A percentile compares a stretch with the other conserved stretches of the same genome.
Conservation (phyloP, 2,888 invertebrate species). For the Iselma pallidipennis region DNA sequence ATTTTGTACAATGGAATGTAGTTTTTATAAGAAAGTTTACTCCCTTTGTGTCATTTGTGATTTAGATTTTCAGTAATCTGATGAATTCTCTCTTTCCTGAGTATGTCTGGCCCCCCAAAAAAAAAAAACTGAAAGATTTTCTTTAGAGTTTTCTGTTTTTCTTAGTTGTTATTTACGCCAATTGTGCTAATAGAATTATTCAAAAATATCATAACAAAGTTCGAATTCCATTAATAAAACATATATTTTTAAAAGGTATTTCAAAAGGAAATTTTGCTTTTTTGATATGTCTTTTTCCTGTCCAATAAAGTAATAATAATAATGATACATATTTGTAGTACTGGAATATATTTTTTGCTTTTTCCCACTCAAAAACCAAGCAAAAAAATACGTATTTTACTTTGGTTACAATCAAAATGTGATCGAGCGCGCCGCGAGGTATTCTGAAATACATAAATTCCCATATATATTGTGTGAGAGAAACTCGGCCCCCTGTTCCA, state of each 20-base stretch:
- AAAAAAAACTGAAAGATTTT: slow-evolving; percentile 17
- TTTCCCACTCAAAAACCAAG: not conserved
- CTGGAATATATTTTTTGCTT: not conserved
- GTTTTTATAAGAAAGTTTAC: slow-evolving; percentile 47
- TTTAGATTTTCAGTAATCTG: slow-evolving; percentile 47
- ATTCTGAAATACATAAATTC: slow-evolving; percentile 56
- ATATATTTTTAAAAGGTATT: too few relatives aligned
- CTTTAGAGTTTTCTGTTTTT: slow-evolving; percentile 13
- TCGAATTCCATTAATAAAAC: too few relatives aligned
- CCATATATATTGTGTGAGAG: slow-evolving; percentile 50
- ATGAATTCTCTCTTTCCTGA: slow-evolving; percentile 28
- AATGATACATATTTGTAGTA: not conserved
- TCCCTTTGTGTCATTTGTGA: slow-evolving; percentile 48
- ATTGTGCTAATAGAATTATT: too few relatives aligned
- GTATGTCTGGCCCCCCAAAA: slow-evolving; percentile 16
- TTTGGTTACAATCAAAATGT: slow-evolving; percentile 52
- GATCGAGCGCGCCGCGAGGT: slow-evolving; percentile 54
- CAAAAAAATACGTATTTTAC: slow-evolving; percentile 33
- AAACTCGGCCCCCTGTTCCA: slow-evolving; percentile 44
- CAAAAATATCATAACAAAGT: too few relatives aligned
- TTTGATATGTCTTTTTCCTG: too few relatives aligned
- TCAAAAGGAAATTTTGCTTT: too few relatives aligned
- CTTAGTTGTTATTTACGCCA: slow-evolving; percentile 30
- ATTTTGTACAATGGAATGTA: slow-evolving; percentile 50
- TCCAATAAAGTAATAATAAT: not conserved